These are phyloP conservation scores for Pao palembangensis DNA, from an alignment of 2,113 vertebrate genomes.

Conservation along the genomic window DNA sequence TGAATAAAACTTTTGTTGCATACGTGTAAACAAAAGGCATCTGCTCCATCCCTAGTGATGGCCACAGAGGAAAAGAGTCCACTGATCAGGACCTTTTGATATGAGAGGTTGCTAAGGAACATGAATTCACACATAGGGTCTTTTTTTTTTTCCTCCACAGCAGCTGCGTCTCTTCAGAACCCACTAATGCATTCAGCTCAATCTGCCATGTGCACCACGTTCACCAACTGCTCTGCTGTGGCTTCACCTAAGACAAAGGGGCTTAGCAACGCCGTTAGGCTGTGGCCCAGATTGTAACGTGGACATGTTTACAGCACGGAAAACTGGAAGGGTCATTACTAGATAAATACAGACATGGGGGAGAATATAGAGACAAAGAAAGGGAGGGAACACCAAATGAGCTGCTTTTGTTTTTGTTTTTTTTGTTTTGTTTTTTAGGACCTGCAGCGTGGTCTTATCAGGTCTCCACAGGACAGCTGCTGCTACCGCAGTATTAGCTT, in stretches of 20 bases:
- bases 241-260: conserved; percentile 59
- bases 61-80: conserved; percentile 16
- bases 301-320: conserved; percentile 10
- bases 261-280: conserved; percentile 12
- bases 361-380: conserved; percentile 23
- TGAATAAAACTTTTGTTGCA: conserved; percentile 41
- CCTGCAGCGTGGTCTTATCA: conserved; percentile 35
- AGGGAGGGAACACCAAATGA: conserved; percentile 2
- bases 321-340: conserved; percentile 21
- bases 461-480: conserved; percentile 47
- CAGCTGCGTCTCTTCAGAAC: conserved; percentile 69
- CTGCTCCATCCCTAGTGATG: conserved; percentile 38
- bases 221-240: conserved; percentile 50
- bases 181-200: conserved; percentile 68
- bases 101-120: conserved; percentile 73
- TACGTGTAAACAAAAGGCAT: conserved; percentile 53
- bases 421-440: neutral
- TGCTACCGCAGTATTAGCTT: conserved; percentile 22
- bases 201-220: conserved; percentile 55
- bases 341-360: conserved; percentile 29
- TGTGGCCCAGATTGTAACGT: conserved; percentile 16
- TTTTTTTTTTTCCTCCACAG: conserved; percentile 48
- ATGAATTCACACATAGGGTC: conserved; percentile 67
- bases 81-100: conserved; percentile 56
- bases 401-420: neutral